Conservation (phyloP, 2,888 invertebrate genomes). For the Acanthosepion pharaonis region DNA sequence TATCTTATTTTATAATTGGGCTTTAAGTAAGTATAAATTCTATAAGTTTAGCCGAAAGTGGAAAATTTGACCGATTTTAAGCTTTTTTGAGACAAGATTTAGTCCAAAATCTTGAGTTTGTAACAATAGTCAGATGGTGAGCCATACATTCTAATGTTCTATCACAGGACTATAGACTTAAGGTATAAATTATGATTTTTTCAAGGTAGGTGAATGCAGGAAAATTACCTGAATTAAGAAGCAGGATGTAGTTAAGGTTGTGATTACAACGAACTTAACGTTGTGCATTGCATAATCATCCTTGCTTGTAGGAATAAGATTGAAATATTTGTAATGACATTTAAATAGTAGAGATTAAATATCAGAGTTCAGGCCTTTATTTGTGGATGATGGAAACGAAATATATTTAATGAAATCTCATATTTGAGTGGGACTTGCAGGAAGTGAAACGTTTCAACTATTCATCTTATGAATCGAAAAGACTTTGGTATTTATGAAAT, state of each 20-base stretch:
- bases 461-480: neutral
- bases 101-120: too few relatives aligned
- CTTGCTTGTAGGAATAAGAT: neutral
- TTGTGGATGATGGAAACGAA: neutral
- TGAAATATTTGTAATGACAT: slow-evolving; percentile 33
- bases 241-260: neutral
- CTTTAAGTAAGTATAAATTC: too few relatives aligned
- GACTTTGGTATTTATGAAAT: too few relatives aligned
- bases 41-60: too few relatives aligned
- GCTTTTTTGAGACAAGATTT: too few relatives aligned
- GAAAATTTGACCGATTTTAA: too few relatives aligned
- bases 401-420: neutral
- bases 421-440: neutral
- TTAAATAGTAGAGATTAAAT: neutral
- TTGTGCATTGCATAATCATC: neutral
- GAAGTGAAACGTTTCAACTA: neutral
- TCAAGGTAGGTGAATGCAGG: neutral
- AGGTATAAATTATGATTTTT: neutral
- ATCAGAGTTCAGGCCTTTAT: neutral
- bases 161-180: neutral
- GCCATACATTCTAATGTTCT: neutral
- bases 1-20: too few relatives aligned
- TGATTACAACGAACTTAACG: neutral
- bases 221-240: neutral
- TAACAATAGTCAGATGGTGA: neutral